These are phyloP conservation scores for Nebria salina DNA, from an alignment of 2,888 invertebrate species.

Conservation along the genomic window DNA sequence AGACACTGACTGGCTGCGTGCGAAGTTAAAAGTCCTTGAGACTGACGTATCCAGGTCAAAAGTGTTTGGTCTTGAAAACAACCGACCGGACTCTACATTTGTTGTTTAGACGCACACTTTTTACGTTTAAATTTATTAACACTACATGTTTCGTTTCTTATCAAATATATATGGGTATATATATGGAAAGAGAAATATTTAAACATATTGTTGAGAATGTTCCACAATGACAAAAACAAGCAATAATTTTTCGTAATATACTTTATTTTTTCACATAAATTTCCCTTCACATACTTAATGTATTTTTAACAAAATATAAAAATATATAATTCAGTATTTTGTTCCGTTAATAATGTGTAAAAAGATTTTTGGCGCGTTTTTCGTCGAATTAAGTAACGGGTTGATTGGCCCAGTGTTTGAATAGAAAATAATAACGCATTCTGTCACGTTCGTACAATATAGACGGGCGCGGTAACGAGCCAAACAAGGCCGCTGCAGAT, in stretches of 20 bases:
- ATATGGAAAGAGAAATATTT: too few species aligned
- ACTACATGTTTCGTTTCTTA: neutral
- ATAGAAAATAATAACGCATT: neutral
- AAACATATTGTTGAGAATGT: too few species aligned
- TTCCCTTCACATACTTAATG: too few species aligned
- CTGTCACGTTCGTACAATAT: neutral
- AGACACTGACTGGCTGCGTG: conserved; percentile 4
- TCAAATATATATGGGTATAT: too few species aligned
- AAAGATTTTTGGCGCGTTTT: neutral
- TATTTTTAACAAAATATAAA: too few species aligned
- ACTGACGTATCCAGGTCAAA: conserved; percentile 43
- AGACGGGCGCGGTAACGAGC: neutral
- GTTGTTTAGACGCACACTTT: neutral
- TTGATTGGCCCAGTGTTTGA: neutral
- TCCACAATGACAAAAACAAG: too few species aligned
- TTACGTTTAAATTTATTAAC: neutral
- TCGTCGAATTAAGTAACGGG: neutral
- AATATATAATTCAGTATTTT: too few species aligned
- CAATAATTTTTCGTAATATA: too few species aligned
- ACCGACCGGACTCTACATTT: neutral
- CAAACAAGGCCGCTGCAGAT: neutral
- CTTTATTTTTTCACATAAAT: too few species aligned
- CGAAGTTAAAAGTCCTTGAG: conserved; percentile 36
- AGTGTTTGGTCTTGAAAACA: conserved; percentile 44
- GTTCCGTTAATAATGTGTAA: neutral